Evolutionary conservation across 2,797 vertebrate genomes (phyloP).

Genomic region (Hozukius guyotensis): DNA sequence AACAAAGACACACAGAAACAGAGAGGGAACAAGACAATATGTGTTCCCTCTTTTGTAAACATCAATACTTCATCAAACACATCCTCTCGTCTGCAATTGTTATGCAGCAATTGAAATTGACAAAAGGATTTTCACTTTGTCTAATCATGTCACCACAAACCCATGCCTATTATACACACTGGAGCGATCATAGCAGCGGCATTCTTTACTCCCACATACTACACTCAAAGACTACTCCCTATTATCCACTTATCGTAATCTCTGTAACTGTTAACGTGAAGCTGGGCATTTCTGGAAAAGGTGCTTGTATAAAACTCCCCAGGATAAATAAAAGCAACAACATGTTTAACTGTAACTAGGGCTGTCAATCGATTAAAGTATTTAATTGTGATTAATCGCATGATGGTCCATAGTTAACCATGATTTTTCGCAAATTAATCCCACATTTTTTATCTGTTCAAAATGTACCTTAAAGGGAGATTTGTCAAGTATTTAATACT

Average conservation of each 20-base stretch:
- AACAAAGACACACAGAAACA: not conserved
- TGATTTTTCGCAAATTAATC: no score
- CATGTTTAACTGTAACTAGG: not conserved
- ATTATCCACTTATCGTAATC: not conserved
- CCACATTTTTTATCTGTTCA: no score
- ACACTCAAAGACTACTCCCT: not conserved
- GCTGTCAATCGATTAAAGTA: not conserved
- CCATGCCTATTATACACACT: not conserved
- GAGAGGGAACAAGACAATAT: not conserved
- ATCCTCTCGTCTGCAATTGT: not conserved
- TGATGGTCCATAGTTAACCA: no score
- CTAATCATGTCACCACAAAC: not conserved
- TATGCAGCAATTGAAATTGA: not conserved
- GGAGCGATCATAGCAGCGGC: not conserved
- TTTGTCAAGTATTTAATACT: no score
- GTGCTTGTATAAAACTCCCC: not conserved
- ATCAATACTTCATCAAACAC: conserved; percentile 1
- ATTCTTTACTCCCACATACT: not conserved
- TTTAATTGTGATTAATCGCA: no score
- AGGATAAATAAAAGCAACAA: not conserved
- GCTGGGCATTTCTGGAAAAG: not conserved
- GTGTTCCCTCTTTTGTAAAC: not conserved
- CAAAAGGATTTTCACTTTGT: not conserved
- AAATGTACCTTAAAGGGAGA: no score
- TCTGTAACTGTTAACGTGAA: not conserved